Conservation (phyloP, 1,140 invertebrate genomes). For the Oedothorax gibbosus region DNA sequence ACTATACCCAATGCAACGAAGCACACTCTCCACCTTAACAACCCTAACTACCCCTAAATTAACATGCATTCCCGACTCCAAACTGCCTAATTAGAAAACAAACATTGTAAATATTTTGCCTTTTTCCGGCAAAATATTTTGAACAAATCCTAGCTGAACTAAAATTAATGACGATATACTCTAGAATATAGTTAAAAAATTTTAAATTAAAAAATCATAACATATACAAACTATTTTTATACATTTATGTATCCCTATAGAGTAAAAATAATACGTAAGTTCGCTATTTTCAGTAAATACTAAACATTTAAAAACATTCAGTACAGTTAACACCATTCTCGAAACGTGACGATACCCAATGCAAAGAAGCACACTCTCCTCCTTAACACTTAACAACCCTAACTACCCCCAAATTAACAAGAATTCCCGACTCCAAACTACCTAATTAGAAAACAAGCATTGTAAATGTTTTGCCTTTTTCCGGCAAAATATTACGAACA, state of each 20-base stretch:
- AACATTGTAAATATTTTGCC: conserved; percentile 34
- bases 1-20: too few relatives aligned
- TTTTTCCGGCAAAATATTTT: not conserved
- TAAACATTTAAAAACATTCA: too few relatives aligned
- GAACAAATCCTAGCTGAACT: too few relatives aligned
- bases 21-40: not conserved
- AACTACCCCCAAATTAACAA: conserved; percentile 6
- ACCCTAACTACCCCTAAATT: not conserved
- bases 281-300: too few relatives aligned
- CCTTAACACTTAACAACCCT: not conserved
- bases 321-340: too few relatives aligned
- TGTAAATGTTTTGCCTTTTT: conserved; percentile 8
- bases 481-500: conserved; percentile 15
- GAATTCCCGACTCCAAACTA: conserved; percentile 29
- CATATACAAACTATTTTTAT: too few relatives aligned
- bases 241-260: too few relatives aligned
- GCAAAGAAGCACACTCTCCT: not conserved
- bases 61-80: conserved; percentile 19
- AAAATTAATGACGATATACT: too few relatives aligned
- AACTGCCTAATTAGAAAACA: conserved; percentile 48
- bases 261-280: too few relatives aligned
- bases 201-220: too few relatives aligned
- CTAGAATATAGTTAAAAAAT: too few relatives aligned
- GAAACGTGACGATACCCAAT: too few relatives aligned
- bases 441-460: conserved; percentile 48